Evolutionary conservation across 2,797 vertebrate species (phyloP), one percentile per base, ranked within the genome.

Genomic region (Chiloscyllium punctatum): DNA sequence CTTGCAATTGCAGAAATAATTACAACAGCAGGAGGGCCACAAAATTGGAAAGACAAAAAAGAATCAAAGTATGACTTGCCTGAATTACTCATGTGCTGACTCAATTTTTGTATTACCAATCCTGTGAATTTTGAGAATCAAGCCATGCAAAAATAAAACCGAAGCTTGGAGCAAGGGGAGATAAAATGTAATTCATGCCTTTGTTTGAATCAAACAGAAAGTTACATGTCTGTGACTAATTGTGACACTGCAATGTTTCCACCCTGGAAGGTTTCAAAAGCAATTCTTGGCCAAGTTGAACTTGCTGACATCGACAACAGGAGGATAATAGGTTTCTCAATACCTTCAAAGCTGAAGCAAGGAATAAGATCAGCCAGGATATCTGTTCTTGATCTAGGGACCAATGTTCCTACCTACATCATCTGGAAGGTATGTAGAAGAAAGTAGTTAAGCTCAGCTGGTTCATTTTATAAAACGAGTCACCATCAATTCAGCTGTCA

Each of bases 11-110:
- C 18, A 68, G 33, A n/a, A 66, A 91, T 91, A 91, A 91, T 91
- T 91, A 91, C 62, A 68, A 66, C 88, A 91, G 88, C 88, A 91
- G 88, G 88, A 62, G 88, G n/a, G 30, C 42, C 33, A 91, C 88
- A 91, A 91, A 91, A 91, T 91, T 68, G 18, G n/a, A 91, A 62
- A 68, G 62, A 21, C 88, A 91, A 16, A n/a, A 90, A 90, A 37
- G 37, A 68, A 91, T 21, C 88, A 68, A 91, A 68, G 16, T n/a
- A 37, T 68, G 66, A 91, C 88, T 66, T 68, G 88, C 88, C 57
- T 91, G 88, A 91, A 91, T 91, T 68, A 91, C 62, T 91, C n/a
- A 91, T 91, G 62, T 25, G 62, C 33, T 68, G 88, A 33, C 33
- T 91, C 88, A 62, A 66, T 68, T 84, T 91, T 66, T 68, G 6